Percentiles rank a stretch among this genome's conserved stretches.
Evolutionary conservation across 2,113 vertebrate species (phyloP).

Genomic region (Orycteropus afer): DNA sequence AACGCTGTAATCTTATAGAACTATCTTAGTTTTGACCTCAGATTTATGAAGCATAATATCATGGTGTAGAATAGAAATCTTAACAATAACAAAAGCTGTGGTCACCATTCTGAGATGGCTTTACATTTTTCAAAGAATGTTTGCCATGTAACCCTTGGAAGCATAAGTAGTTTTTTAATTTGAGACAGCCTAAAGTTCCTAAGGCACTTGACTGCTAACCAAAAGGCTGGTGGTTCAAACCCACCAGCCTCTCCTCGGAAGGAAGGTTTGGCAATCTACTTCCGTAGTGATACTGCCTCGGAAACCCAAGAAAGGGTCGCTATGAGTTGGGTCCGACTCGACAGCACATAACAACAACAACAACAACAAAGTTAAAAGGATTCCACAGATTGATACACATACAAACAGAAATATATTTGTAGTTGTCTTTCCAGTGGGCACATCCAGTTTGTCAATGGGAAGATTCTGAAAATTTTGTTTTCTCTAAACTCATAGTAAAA

Average conservation of each 20-base stretch:
- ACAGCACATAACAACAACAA: no score
- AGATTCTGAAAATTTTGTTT: slow-evolving; percentile 48
- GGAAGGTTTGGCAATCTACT: no score
- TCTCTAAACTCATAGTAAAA: slow-evolving; percentile 23
- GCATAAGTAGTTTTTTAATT: background rate
- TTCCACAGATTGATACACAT: background rate
- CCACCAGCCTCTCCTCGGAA: no score
- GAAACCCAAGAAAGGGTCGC: no score
- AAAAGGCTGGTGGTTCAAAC: no score
- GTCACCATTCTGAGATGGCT: background rate
- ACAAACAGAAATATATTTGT: background rate
- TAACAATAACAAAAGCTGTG: slow-evolving; percentile 18
- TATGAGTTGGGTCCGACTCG: no score
- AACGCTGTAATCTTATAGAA: background rate
- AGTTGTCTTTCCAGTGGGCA: background rate
- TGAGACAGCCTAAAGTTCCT: slow-evolving; percentile 24
- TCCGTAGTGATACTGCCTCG: no score
- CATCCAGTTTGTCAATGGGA: background rate
- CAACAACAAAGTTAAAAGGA: slow-evolving; percentile 45
- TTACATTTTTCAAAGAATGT: slow-evolving; percentile 33
- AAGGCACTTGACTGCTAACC: no score
- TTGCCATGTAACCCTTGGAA: background rate
- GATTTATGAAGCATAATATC: slow-evolving; percentile 17
- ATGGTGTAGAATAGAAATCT: slow-evolving; percentile 30
- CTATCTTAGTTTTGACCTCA: slow-evolving; percentile 9